phyloP scores from a whole-genome alignment of 2,113 vertebrate genomes.

The Xenopus borealis region DNA sequence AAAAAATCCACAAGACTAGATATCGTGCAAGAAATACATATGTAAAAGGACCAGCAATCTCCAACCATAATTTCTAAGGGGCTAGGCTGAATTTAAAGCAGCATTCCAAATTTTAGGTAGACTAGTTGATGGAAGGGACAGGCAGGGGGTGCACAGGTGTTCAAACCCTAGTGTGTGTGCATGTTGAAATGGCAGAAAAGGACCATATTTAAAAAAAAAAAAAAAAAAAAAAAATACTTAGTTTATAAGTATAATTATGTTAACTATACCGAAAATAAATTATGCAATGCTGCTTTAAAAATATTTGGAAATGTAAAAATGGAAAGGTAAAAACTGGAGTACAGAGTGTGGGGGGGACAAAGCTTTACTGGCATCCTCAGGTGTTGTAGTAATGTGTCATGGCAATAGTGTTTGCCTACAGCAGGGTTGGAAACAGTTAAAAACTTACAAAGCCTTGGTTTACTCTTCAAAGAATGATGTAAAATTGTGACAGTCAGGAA shows the following conservation, averaged over 20 bases:
- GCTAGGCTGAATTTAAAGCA: constrained; percentile 51
- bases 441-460: constrained; percentile 25
- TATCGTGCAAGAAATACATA: constrained; percentile 68
- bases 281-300: constrained; percentile 40
- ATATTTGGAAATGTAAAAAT: not conserved
- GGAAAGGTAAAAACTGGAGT: not conserved
- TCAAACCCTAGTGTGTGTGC: too few species aligned
- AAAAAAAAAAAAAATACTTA: too few species aligned
- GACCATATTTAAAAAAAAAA: too few species aligned
- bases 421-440: constrained; percentile 11
- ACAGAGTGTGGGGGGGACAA: not conserved
- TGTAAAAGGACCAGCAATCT: constrained; percentile 66
- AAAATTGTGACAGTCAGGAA: constrained; percentile 46
- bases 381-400: constrained; percentile 2
- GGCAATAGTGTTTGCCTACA: constrained; percentile 31
- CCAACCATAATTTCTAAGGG: constrained; percentile 62
- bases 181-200: not conserved
- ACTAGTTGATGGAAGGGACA: not conserved
- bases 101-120: constrained; percentile 10
- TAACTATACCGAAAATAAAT: too few species aligned
- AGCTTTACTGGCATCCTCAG: constrained; percentile 2
- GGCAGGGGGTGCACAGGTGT: too few species aligned
- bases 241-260: too few species aligned
- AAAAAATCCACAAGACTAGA: constrained; percentile 62
- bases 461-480: constrained; percentile 54